A percentile compares a stretch with the other conserved stretches of the same genome.
Evolutionary conservation across 2,797 vertebrate species (phyloP).

Genomic region (Acipenser oxyrinchus): DNA sequence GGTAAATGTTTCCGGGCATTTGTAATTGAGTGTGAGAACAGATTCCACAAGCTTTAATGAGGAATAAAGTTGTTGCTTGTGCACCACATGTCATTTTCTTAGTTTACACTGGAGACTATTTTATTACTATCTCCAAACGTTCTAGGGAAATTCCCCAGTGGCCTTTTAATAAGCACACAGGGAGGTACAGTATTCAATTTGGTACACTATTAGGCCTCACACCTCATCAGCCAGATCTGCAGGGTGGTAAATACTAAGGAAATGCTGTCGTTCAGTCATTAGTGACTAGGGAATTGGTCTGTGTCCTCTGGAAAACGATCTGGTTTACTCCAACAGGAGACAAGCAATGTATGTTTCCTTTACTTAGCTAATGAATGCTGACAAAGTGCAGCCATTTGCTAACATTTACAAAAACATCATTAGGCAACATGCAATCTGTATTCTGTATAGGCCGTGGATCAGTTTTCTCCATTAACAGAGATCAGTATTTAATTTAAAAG

Average conservation of each 20-base stretch:
- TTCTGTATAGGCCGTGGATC: neutral
- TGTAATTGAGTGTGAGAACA: conserved; percentile 51
- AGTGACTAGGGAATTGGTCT: conserved; percentile 15
- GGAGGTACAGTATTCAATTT: conserved; percentile 25
- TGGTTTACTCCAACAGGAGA: neutral
- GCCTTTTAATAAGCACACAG: conserved; percentile 21
- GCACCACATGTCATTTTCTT: conserved; percentile 49
- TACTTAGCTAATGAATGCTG: conserved; percentile 13
- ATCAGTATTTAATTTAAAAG: neutral
- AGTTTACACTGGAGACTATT: conserved; percentile 62
- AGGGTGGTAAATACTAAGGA: conserved; percentile 10
- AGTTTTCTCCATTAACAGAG: neutral
- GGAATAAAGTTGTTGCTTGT: conserved; percentile 43
- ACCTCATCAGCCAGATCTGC: conserved; percentile 10
- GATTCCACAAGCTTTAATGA: conserved; percentile 55
- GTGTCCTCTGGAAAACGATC: conserved; percentile 5
- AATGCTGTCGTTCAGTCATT: conserved; percentile 19
- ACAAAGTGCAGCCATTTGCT: conserved; percentile 15
- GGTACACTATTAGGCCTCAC: neutral
- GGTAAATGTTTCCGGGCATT: conserved; percentile 29
- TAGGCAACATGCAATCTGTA: neutral
- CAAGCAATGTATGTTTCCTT: neutral
- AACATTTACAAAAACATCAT: conserved; percentile 13
- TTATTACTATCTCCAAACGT: conserved; percentile 74
- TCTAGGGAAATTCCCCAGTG: conserved; percentile 41